phyloP scores from a whole-genome alignment of 2,888 invertebrate genomes.

The Agapostemon virescens region DNA sequence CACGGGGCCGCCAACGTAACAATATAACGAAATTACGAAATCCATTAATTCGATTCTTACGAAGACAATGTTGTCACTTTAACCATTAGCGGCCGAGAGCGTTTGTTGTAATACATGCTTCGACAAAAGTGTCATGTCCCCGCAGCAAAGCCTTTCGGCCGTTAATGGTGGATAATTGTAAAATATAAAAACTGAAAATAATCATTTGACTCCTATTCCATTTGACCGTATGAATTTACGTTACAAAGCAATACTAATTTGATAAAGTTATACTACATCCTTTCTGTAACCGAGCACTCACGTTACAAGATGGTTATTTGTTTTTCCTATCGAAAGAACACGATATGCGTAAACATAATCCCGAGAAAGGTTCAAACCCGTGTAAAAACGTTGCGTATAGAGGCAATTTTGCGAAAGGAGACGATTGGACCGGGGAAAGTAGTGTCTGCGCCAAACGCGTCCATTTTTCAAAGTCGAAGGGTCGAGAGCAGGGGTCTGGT shows the following conservation, averaged over 20 bases:
- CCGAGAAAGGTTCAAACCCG: constrained; percentile 10
- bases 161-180: too few species aligned
- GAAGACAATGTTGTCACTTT: too few species aligned
- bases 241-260: background rate
- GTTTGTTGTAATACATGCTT: too few species aligned
- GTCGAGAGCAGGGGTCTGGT: constrained; percentile 1
- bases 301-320: background rate
- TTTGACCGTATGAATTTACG: background rate
- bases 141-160: too few species aligned
- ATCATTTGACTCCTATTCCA: too few species aligned
- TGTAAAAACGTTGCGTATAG: constrained; percentile 22
- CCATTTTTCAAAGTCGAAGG: constrained; percentile 26
- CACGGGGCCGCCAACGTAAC: too few species aligned
- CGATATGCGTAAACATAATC: background rate
- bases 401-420: constrained; percentile 31
- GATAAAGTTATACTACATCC: background rate
- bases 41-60: too few species aligned
- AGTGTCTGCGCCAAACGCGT: constrained; percentile 1
- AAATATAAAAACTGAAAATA: too few species aligned
- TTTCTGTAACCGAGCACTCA: background rate
- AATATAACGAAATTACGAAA: too few species aligned
- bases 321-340: background rate
- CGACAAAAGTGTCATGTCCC: too few species aligned
- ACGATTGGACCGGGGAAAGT: constrained; percentile 5
- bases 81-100: too few species aligned